Conservation (phyloP, 2,113 vertebrate genomes). For the Aspiorhynchus laticeps region DNA sequence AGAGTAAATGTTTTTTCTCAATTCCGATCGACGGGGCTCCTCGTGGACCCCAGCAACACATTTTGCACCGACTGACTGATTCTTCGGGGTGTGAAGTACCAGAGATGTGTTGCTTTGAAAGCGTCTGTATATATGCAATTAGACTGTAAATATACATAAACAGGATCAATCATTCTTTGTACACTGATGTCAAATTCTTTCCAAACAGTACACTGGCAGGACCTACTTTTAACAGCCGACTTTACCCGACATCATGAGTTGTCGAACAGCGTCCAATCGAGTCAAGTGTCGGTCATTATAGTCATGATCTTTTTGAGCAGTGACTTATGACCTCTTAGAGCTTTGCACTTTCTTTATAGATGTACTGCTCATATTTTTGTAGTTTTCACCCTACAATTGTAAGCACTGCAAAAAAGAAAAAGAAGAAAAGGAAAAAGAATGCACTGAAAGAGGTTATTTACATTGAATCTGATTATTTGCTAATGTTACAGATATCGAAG, state of each 20-base stretch:
- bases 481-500: slow-evolving; percentile 18
- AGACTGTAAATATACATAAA: slow-evolving; percentile 52
- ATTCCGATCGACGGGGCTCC: slow-evolving; percentile 8
- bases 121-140: slow-evolving; percentile 55
- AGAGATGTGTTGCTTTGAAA: slow-evolving; percentile 37
- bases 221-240: slow-evolving; percentile 33
- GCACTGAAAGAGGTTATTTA: slow-evolving; percentile 14
- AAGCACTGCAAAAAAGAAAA: slow-evolving; percentile 46
- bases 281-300: not conserved
- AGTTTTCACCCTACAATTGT: slow-evolving; percentile 50
- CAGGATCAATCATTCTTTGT: slow-evolving; percentile 47
- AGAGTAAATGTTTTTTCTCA: not conserved
- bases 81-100: slow-evolving; percentile 19
- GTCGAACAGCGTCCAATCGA: slow-evolving; percentile 14
- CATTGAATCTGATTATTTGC: slow-evolving; percentile 14
- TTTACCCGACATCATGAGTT: not conserved
- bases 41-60: slow-evolving; percentile 25
- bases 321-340: slow-evolving; percentile 40
- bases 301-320: slow-evolving; percentile 23
- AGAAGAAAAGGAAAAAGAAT: not conserved
- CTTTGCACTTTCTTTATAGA: slow-evolving; percentile 45
- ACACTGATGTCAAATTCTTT: slow-evolving; percentile 59
- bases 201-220: slow-evolving; percentile 30
- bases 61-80: not conserved
- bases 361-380: slow-evolving; percentile 51